A percentile compares a stretch with the other conserved stretches of the same genome.
phyloP scores from a whole-genome alignment of 2,797 vertebrate species.

The Neosalanx taihuensis region DNA sequence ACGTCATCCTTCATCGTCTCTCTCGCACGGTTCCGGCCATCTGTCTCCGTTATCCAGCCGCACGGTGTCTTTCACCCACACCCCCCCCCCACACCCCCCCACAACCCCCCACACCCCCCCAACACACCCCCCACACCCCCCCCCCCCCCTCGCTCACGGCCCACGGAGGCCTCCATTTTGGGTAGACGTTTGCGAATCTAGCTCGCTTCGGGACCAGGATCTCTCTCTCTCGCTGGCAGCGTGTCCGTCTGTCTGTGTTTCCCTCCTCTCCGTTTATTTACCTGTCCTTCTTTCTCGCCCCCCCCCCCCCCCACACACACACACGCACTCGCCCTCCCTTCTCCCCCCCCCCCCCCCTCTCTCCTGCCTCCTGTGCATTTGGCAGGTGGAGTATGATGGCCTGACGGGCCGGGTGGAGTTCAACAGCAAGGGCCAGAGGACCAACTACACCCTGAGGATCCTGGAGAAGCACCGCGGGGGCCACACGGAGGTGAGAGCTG shows the following conservation, averaged over 20 bases:
- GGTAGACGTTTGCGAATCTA: too few species aligned
- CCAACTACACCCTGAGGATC: constrained; percentile 87
- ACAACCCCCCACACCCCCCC: not conserved
- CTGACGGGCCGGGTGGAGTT: constrained; percentile 88
- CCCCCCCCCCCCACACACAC: constrained; percentile 6
- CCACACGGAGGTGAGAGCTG: constrained; percentile 77
- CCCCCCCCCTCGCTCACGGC: too few species aligned
- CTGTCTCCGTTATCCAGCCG: constrained; percentile 58
- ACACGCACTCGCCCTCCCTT: not conserved
- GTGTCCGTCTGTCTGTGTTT: too few species aligned
- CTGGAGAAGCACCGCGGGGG: constrained; percentile 83
- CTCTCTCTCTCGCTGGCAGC: too few species aligned
- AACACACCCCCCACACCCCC: too few species aligned
- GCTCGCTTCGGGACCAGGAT: too few species aligned
- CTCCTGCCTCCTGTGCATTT: too few species aligned
- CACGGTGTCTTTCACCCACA: constrained; percentile 22
- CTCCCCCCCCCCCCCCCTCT: too few species aligned
- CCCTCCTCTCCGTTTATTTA: too few species aligned
- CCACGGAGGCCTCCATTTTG: too few species aligned
- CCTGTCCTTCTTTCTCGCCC: too few species aligned
- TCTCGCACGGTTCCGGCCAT: constrained; percentile 57
- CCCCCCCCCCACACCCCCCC: not conserved
- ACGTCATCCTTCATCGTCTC: constrained; percentile 58
- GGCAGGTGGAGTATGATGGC: constrained; percentile 87
- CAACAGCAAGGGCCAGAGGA: constrained; percentile 92